phyloP scores from a whole-genome alignment of 2,888 invertebrate genomes.

The Sialis lutaria region DNA sequence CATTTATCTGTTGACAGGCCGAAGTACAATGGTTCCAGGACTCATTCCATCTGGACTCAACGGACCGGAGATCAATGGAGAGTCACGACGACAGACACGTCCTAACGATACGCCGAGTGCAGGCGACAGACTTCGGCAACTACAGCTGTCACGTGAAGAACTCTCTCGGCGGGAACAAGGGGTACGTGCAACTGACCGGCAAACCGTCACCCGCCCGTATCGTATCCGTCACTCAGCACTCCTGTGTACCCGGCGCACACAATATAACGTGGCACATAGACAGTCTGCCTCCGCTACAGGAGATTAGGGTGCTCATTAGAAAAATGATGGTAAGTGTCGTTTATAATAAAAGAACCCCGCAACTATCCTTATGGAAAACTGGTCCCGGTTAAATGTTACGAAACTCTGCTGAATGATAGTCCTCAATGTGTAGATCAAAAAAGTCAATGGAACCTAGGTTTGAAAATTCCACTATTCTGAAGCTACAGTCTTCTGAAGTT shows the following conservation, averaged over 20 bases:
- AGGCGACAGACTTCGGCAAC: constrained; percentile 13
- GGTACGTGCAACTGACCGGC: constrained; percentile 44
- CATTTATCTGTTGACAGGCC: no score
- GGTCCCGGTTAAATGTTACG: no score
- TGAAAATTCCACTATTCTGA: no score
- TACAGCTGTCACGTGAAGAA: constrained; percentile 35
- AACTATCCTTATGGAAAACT: no score
- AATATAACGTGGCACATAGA: constrained; percentile 48
- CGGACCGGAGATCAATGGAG: constrained; percentile 41
- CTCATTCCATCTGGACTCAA: constrained; percentile 39
- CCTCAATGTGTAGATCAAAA: no score
- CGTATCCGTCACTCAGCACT: constrained; percentile 35
- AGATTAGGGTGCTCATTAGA: constrained; percentile 43
- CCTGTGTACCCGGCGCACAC: constrained; percentile 39
- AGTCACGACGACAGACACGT: constrained; percentile 38
- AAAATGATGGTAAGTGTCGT: constrained; percentile 33
- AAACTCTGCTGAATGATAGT: no score
- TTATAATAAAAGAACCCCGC: no score
- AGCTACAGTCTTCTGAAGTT: no score
- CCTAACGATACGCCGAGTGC: constrained; percentile 38
- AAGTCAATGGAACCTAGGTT: no score
- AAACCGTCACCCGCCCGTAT: constrained; percentile 45
- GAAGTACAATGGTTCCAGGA: constrained; percentile 48
- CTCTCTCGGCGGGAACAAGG: constrained; percentile 31
- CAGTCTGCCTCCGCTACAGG: constrained; percentile 42